Conservation (phyloP, 2,797 vertebrate species). For the Cichlasoma orientale region DNA sequence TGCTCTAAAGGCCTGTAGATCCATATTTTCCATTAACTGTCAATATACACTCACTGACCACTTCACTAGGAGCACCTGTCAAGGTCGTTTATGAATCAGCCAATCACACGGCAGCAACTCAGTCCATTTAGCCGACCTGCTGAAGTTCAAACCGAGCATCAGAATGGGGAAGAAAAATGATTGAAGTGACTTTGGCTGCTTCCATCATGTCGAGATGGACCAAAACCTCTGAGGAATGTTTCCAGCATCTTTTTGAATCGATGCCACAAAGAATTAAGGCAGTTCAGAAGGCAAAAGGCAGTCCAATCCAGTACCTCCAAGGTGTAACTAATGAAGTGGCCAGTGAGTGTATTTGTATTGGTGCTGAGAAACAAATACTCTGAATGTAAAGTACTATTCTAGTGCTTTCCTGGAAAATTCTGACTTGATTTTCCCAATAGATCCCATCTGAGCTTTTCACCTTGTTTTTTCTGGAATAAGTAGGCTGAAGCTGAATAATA, state of each 20-base stretch:
- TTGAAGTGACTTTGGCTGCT: no score
- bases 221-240: neutral
- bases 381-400: neutral
- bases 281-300: neutral
- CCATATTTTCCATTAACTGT: neutral
- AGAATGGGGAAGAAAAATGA: neutral
- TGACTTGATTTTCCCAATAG: slow-evolving; percentile 1
- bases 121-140: neutral
- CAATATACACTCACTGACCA: neutral
- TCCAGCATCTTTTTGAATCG: neutral
- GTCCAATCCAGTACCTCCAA: neutral
- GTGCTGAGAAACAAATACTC: neutral
- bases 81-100: neutral
- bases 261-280: neutral
- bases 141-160: neutral
- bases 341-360: neutral
- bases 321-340: neutral
- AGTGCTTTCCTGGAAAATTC: slow-evolving; percentile 13
- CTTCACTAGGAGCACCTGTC: neutral
- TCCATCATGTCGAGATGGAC: neutral
- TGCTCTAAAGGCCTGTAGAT: neutral
- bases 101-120: neutral
- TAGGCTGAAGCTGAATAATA: slow-evolving; percentile 42
- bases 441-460: slow-evolving; percentile 22
- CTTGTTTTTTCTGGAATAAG: slow-evolving; percentile 45